Evolutionary conservation across 2,113 vertebrate species (phyloP).

Genomic region (Cyprinodon variegatus): DNA sequence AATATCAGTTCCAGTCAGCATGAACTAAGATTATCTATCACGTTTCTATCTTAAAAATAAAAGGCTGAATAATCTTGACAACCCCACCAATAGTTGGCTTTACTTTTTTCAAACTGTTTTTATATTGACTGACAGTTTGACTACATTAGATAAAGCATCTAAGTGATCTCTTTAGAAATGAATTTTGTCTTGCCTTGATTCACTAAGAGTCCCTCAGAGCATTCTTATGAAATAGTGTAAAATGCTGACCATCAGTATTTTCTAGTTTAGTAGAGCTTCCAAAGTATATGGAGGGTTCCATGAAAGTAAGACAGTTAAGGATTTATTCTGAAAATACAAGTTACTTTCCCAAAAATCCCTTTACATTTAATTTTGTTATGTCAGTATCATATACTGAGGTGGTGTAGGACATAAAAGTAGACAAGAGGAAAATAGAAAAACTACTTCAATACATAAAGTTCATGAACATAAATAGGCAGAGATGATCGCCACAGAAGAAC

Average conservation of each 20-base stretch:
- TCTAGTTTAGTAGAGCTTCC: background rate
- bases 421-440: too few relatives aligned
- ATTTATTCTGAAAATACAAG: background rate
- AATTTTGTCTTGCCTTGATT: background rate
- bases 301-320: background rate
- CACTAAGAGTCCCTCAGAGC: background rate
- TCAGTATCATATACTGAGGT: background rate
- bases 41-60: background rate
- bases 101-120: too few relatives aligned
- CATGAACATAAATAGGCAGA: background rate
- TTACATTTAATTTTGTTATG: background rate
- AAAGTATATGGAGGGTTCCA: background rate
- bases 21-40: background rate
- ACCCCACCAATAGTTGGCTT: background rate
- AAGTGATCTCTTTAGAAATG: background rate
- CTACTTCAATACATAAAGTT: too few relatives aligned
- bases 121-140: background rate
- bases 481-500: background rate
- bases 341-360: background rate
- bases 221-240: background rate
- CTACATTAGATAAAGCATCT: background rate
- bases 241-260: background rate
- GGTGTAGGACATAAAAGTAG: background rate
- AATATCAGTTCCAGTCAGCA: conserved; percentile 33
- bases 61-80: conserved; percentile 22